These are phyloP conservation scores for Eueides isabella DNA, from an alignment of 1,140 invertebrate genomes.

Conservation along the genomic window DNA sequence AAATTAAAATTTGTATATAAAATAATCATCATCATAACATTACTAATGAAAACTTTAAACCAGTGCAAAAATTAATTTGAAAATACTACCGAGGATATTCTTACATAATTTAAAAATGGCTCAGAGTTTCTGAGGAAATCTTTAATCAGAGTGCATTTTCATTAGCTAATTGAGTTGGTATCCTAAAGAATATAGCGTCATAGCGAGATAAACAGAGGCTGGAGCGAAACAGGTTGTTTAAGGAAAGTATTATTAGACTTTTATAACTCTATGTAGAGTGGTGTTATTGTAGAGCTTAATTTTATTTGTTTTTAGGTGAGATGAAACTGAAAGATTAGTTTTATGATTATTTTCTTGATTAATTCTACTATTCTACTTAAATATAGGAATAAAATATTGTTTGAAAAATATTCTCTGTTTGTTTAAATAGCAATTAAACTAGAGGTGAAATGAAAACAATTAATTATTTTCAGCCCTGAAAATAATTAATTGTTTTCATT, in stretches of 20 bases:
- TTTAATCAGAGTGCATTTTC: constrained; percentile 62
- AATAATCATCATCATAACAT: background rate
- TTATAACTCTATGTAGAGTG: background rate
- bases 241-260: background rate
- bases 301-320: background rate
- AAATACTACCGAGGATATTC: constrained; percentile 21
- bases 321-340: background rate
- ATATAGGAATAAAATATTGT: background rate
- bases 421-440: too few species aligned
- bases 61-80: constrained; percentile 21
- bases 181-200: constrained; percentile 27
- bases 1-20: background rate
- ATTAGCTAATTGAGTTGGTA: constrained; percentile 72
- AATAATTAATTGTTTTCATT: too few species aligned
- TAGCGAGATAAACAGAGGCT: constrained; percentile 27
- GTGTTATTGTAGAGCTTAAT: background rate
- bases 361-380: background rate
- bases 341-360: background rate
- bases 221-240: constrained; percentile 6
- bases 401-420: background rate
- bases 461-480: too few species aligned
- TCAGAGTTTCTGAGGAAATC: constrained; percentile 40
- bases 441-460: too few species aligned
- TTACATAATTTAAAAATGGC: constrained; percentile 37
- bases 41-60: constrained; percentile 6